phyloP scores from a whole-genome alignment of 2,113 vertebrate species.

The Pedionomus torquatus region DNA sequence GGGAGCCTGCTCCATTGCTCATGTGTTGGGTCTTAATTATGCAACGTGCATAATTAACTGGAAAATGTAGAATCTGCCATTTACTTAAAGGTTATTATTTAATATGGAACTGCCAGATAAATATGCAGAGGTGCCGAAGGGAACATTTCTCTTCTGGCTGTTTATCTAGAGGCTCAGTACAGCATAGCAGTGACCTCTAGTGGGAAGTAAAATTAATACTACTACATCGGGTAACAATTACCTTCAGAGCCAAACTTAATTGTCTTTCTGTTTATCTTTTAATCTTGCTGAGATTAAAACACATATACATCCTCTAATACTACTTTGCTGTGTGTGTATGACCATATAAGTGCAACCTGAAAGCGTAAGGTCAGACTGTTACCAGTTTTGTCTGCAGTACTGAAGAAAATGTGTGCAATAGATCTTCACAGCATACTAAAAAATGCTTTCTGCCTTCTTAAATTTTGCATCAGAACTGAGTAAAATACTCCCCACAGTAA shows the following conservation, averaged over 20 bases:
- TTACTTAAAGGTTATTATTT: neutral
- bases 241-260: neutral
- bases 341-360: neutral
- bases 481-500: neutral
- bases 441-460: neutral
- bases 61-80: neutral
- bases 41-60: neutral
- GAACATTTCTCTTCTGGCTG: neutral
- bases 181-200: conserved; percentile 68
- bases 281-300: neutral
- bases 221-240: neutral
- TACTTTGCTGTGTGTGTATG: neutral
- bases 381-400: neutral
- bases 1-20: neutral
- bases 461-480: neutral
- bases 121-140: neutral
- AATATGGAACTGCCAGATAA: neutral
- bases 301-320: neutral
- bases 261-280: neutral
- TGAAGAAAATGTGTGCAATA: neutral
- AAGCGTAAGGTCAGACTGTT: neutral
- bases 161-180: neutral
- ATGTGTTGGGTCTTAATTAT: neutral
- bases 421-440: neutral
- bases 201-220: conserved; percentile 33